Base-by-base conservation (phyloP, 2,113 vertebrate species). In the Myxocyprinus asiaticus region DNA sequence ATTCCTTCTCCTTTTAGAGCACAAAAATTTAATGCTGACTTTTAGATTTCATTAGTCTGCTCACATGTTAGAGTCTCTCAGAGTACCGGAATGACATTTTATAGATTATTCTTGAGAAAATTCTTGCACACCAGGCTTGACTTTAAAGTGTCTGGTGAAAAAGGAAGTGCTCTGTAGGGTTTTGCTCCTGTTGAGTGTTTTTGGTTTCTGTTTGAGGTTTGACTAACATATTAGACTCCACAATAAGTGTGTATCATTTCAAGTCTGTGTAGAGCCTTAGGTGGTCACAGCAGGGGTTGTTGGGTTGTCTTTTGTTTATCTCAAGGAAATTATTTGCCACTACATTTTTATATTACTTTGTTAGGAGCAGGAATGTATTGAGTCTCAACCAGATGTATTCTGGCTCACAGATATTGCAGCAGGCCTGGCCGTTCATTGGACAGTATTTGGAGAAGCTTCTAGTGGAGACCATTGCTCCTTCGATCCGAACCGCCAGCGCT, bases 361-460 rank as follows among this genome's bases (percentile, higher is more conserved):
- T 33, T 33, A 33, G 22, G 22, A 33, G 22, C 22, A 33, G 22
- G 22, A 33, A 33, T 33, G 22, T 33, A 33, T 33, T 33, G 22
- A 33, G 22, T 33, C 22, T 33, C 22, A 33, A 33, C 22, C 22
- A 33, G 22, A 33, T 53, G 62, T 45, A 8, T 53, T 14, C 9
- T 9, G 3, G 5, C n/a, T 77, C 55, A 58, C 80, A 98, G 96
- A 91, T 96, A 62, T 84, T 97, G 78, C 93, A 94, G 61, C 96
- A 98, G 83, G 92, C 95, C 9, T 98, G 96, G 96, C 96, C 96
- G 1, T 98, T 98, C 48, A 76, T 96, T 0, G 96, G 96, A 7
- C 95, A 96, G 87, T 97, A 94, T 78, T 84, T 96, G 90, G 95
- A 96, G 88, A 96, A 95, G 87, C 78, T 96, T 80, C 87, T 96